Evolutionary conservation across 2,797 vertebrate genomes (phyloP), one percentile per base, ranked within the genome.

Genomic region (Chiroxiphia lanceolata): DNA sequence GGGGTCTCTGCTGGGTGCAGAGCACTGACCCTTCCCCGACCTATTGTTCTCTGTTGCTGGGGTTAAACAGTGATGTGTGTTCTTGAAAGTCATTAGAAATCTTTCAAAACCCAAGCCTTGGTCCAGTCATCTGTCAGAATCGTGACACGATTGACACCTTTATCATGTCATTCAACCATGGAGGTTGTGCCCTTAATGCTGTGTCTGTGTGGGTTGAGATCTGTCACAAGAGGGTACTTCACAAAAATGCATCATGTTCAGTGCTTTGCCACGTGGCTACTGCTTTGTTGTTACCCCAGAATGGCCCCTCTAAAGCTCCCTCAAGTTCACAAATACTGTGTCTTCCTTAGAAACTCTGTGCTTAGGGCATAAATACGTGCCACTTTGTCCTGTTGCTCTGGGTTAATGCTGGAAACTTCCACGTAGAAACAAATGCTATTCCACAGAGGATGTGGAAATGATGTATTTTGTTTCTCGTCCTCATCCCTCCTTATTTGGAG

Each of bases 391-490:
- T 21, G 1, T 29, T 77, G 44, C 42, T 85, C 45, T 22, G 25
- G 33, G 13, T 2, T 50, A 36, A 2, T 29, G 14, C 76, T 68
- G 57, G 54, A 61, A 89, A 25, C 17, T 51, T 75, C 38, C 38
- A 8, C 0, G 6, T 17, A 51, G 76, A 69, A 71, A 18, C 4
- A 50, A 56, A 29, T 19, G 10, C 20, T 15, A 22, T 23, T 36
- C 5, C 17, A 4, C 0, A 16, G 56, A 45, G 26, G 10, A 11
- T 0, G 1, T 50, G 40, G 21, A 74, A 33, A 19, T 53, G 15
- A 27, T 23, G 0, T 4, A 1, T 68, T 34, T 50, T 61, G 23
- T 80, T 87, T 18, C 47, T 56, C 50, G 17, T 6, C 31, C 18
- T 60, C 16, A 11, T n/a, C 29, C 10, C 16, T 76, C 3, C 3